These are phyloP conservation scores for Silurus aristotelis DNA, from an alignment of 2,797 vertebrate genomes.

Conservation along the genomic window DNA sequence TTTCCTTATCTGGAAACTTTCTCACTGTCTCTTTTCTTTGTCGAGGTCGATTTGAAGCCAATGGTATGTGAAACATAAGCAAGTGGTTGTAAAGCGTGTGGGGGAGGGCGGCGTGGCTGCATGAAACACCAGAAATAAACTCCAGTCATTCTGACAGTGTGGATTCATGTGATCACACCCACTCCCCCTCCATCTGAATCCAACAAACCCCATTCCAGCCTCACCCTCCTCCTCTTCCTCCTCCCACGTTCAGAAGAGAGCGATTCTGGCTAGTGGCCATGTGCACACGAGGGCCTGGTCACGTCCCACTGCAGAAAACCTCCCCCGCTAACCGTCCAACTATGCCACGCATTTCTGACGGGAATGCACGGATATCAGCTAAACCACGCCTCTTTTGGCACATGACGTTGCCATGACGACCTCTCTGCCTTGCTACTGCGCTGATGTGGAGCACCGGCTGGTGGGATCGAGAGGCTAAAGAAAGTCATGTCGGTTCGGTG, in stretches of 20 bases:
- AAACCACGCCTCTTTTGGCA: conserved; percentile 43
- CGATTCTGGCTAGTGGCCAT: conserved; percentile 43
- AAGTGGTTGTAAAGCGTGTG: conserved; percentile 44
- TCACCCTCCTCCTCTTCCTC: neutral
- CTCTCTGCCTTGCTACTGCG: conserved; percentile 46
- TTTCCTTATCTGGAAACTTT: conserved; percentile 13
- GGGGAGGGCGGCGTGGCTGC: conserved; percentile 8
- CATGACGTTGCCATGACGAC: conserved; percentile 65
- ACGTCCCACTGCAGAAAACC: conserved; percentile 76
- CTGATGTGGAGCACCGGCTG: conserved; percentile 56
- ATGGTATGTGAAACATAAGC: conserved; percentile 36
- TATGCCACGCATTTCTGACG: conserved; percentile 55
- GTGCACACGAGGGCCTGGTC: conserved; percentile 60
- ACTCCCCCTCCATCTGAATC: neutral
- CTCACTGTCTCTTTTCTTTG: neutral
- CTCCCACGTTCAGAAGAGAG: neutral
- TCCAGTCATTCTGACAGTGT: conserved; percentile 48
- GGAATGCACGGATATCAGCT: conserved; percentile 41
- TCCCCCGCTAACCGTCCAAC: conserved; percentile 65
- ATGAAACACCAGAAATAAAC: conserved; percentile 49
- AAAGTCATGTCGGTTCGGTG: conserved; percentile 14
- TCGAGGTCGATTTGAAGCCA: conserved; percentile 8
- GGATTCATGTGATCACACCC: conserved; percentile 46
- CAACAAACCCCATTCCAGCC: too few relatives aligned
- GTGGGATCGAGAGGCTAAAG: conserved; percentile 45